Base-by-base conservation (phyloP, 2,797 vertebrate species). In the Eurystomus glaucurus region DNA sequence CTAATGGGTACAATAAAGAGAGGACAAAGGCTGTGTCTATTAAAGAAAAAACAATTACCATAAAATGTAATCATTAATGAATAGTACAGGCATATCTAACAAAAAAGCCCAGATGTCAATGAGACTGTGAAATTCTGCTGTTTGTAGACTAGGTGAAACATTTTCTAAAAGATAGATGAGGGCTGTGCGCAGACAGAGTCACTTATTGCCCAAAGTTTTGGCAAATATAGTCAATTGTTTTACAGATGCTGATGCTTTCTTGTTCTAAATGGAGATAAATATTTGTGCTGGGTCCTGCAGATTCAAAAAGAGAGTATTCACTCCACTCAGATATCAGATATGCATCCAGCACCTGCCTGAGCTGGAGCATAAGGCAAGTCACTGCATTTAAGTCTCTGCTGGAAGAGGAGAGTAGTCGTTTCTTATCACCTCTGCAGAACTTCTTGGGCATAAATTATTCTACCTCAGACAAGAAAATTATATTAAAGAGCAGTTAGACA, bases 261-360 rank as follows among this genome's bases (percentile, higher is more conserved):
- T 71, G 46, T 18, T 75, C 74, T 88, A 58, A 92, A 55, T 13
- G 7, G 33, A 74, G n/a, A 41, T 14, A 78, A 84, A 50, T 78
- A 72, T 64, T 92, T 84, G 61, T 62, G 1, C 13, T 46, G 45
- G 4, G 13, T 65, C 19, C 43, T 78, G 28, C 11, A 81, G 37
- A 52, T 46, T 86, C 18, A 61, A 35, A 71, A 33, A 13, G 35
- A 54, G 31, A 54, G 62, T 78, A 65, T 79, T 86, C 19, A 10
- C 50, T 81, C 29, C 10, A 22, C 33, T 54, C 31, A 29, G 25
- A 14, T 65, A 41, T 58, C 23, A 70, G n/a, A 77, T 54, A 37
- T 28, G 7, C 19, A 80, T 74, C 20, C 0, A 1, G 21, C 0
- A 0, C 16, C 28, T 0, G 0, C 14, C 20, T 85, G 39, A 70